These are phyloP conservation scores for Orgyia antiqua DNA, from an alignment of 2,888 invertebrate genomes.

Conservation along the genomic window DNA sequence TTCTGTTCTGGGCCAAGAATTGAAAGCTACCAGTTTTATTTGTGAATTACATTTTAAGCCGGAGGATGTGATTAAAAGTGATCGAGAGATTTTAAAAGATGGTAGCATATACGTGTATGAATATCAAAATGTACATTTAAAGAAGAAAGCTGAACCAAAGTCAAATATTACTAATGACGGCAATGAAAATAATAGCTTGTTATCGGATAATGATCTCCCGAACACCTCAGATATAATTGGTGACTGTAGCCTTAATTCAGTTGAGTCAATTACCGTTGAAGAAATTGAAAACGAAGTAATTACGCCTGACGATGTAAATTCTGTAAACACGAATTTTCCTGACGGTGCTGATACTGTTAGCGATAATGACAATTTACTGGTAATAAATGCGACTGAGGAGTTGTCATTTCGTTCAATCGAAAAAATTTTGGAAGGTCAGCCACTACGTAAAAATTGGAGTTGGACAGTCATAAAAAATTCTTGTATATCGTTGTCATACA, in stretches of 20 bases:
- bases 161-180: background rate
- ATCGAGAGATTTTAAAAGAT: no score
- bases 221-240: background rate
- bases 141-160: constrained; percentile 2
- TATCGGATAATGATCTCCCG: no score
- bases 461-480: background rate
- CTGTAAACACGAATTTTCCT: background rate
- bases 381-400: background rate
- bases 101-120: no score
- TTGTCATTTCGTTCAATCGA: background rate
- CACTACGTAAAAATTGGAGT: background rate
- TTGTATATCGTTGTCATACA: background rate
- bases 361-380: background rate
- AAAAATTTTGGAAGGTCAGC: background rate
- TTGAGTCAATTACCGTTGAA: background rate
- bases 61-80: no score
- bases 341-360: background rate
- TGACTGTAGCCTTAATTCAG: background rate
- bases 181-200: background rate
- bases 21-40: no score
- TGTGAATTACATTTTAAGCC: no score
- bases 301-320: background rate
- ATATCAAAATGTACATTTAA: background rate
- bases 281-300: background rate
- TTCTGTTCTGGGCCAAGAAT: no score